Conservation (phyloP, 2,113 vertebrate species). For the Arvicanthis niloticus region DNA sequence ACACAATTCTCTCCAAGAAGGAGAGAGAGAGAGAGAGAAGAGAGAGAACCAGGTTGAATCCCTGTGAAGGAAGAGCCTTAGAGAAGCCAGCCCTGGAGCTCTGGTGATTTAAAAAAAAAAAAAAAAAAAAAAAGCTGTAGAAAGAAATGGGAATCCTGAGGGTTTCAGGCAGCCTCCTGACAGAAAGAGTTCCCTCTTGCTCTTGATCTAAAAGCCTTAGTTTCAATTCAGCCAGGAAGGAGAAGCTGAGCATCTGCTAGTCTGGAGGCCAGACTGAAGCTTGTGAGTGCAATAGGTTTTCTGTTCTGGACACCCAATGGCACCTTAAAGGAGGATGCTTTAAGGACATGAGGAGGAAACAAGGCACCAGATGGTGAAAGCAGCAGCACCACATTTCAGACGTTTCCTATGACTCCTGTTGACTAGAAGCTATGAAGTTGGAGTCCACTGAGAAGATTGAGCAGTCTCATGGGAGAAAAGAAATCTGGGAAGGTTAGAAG, state of each 20-base stretch:
- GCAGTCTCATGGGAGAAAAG: background rate
- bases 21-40: background rate
- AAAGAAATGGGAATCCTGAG: background rate
- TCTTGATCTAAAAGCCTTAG: conserved; percentile 1
- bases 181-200: background rate
- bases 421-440: background rate
- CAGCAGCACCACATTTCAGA: conserved; percentile 5
- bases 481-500: background rate
- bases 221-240: background rate
- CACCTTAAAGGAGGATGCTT: conserved; percentile 19
- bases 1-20: conserved; percentile 24
- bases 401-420: background rate
- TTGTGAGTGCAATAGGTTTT: background rate
- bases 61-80: background rate
- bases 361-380: background rate
- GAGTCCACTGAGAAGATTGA: background rate
- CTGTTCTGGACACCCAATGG: conserved; percentile 21
- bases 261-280: background rate
- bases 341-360: conserved; percentile 51
- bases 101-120: background rate
- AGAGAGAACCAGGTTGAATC: background rate
- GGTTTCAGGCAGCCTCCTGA: background rate
- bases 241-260: background rate
- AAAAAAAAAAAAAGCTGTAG: background rate
- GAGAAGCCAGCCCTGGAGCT: background rate